Evolutionary conservation across 2,797 vertebrate genomes (phyloP), one percentile per base, ranked within the genome.

Genomic region (Craterocephalus amniculus): DNA sequence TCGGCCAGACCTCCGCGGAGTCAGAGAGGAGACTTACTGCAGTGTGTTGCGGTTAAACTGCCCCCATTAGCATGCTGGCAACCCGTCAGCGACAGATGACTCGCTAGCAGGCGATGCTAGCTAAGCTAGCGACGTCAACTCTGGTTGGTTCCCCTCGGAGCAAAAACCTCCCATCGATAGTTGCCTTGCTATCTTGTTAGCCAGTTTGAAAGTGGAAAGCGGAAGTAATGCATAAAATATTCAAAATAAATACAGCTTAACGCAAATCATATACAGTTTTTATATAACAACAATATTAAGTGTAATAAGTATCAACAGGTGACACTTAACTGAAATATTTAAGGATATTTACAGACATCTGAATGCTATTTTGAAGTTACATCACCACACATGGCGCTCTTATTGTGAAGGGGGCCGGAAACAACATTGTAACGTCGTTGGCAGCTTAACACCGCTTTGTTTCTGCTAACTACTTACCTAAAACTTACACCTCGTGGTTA

Each of bases 1-100:
- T 89, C 88, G 79, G 87, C 88, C 45, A 87, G 89, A 88, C 79
- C 81, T 84, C 86, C 80, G 56, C 55, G 6, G 78, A 74, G 58
- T 14, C 61, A 72, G 63, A 86, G 70, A 60, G 62, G 65, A 85
- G 72, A 85, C 78, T 74, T 68, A 81, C 87, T 84, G 87, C 89
- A 85, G 85, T 86, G 86, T 54, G 76, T 64, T 71, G 83, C 70
- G 76, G 67, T 87, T 80, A 83, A 36, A 57, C 59, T 55, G 65
- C 70, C 69, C 69, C 67, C 24, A 27, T 70, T 77, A 74, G 78
- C 90, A 92, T 87, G 78, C 72, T 86, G 75, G 52, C 86, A 79
- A 78, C 40, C 67, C 67, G 16, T 62, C 82, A 78, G 70, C 63
- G 22, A 63, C 73, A 9, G 76, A 62, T 78, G 67, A 71, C 79